A percentile compares a stretch with the other conserved stretches of the same genome.
phyloP scores from a whole-genome alignment of 1,140 invertebrate species.

The Scaptomyza graminum region DNA sequence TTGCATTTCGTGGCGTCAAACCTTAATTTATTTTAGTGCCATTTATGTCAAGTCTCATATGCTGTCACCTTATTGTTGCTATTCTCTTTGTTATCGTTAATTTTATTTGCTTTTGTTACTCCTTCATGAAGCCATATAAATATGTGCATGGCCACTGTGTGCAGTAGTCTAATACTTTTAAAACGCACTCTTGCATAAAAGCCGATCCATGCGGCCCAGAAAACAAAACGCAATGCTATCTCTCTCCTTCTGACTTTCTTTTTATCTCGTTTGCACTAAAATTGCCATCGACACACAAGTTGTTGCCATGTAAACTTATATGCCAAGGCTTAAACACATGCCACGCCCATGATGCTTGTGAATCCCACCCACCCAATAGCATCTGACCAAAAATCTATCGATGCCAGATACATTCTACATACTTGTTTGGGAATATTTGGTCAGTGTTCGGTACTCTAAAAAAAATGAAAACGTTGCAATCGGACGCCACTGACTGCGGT shows the following conservation, averaged over 20 bases:
- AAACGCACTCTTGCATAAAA: slow-evolving; percentile 79
- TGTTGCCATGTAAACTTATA: slow-evolving; percentile 60
- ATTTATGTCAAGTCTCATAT: slow-evolving; percentile 72
- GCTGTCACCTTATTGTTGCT: slow-evolving; percentile 37
- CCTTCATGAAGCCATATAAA: slow-evolving; percentile 58
- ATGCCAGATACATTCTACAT: slow-evolving; percentile 20
- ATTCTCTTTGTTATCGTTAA: slow-evolving; percentile 26
- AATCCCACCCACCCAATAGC: slow-evolving; percentile 35
- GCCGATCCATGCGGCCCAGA: slow-evolving; percentile 56
- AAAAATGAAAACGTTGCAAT: no score
- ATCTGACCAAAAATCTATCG: slow-evolving; percentile 53
- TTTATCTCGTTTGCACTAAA: not conserved
- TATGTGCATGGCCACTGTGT: slow-evolving; percentile 36
- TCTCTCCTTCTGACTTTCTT: not conserved
- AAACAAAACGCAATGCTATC: slow-evolving; percentile 53
- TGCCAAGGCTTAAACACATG: slow-evolving; percentile 38
- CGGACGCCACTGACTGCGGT: no score
- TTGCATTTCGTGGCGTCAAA: slow-evolving; percentile 28
- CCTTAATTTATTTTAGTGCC: slow-evolving; percentile 81
- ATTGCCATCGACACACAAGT: not conserved
- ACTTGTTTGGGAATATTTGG: slow-evolving; percentile 17
- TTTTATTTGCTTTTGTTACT: not conserved
- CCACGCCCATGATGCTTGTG: slow-evolving; percentile 27
- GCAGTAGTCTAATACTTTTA: slow-evolving; percentile 60
- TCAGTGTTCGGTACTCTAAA: slow-evolving; percentile 9